A percentile compares a stretch with the other conserved stretches of the same genome.
These are phyloP conservation scores for Anguilla pacifica DNA, from an alignment of 2,797 vertebrate species.

Conservation along the genomic window DNA sequence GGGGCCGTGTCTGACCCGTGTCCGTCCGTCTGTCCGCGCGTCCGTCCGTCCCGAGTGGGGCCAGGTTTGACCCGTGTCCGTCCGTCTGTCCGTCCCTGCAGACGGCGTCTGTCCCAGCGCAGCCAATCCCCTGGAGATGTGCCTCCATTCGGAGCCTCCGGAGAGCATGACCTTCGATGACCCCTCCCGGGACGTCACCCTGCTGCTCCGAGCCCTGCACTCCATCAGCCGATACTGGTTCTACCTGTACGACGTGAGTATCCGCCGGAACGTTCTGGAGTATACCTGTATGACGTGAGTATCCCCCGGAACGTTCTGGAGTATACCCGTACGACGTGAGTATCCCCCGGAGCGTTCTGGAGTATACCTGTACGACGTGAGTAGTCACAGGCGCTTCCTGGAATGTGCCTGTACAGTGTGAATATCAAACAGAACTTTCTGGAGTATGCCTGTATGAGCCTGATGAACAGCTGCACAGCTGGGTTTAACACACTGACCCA, in stretches of 20 bases:
- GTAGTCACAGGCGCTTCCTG: background rate
- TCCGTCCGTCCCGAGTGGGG: background rate
- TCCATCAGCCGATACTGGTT: slow-evolving; percentile 99
- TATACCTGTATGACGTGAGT: slow-evolving; percentile 69
- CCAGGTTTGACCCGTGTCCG: background rate
- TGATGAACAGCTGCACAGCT: background rate
- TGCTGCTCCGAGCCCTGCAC: slow-evolving; percentile 95
- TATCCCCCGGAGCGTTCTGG: background rate
- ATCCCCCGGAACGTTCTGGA: background rate
- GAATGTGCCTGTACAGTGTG: too few relatives aligned
- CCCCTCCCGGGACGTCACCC: slow-evolving; percentile 94
- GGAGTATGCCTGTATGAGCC: background rate
- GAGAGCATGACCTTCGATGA: slow-evolving; percentile 98
- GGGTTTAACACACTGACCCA: too few relatives aligned
- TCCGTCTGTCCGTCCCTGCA: slow-evolving; percentile 53
- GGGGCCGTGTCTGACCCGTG: too few relatives aligned
- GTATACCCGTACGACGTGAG: background rate
- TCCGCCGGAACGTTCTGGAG: background rate
- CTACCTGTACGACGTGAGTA: slow-evolving; percentile 93
- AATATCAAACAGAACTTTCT: too few relatives aligned
- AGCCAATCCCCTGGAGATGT: slow-evolving; percentile 91
- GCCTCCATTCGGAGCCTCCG: slow-evolving; percentile 91
- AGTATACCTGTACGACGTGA: background rate
- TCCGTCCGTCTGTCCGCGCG: background rate
- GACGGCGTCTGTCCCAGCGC: slow-evolving; percentile 94